Base-by-base conservation (phyloP, 1,140 invertebrate genomes). In the Papilio aristodemus region DNA sequence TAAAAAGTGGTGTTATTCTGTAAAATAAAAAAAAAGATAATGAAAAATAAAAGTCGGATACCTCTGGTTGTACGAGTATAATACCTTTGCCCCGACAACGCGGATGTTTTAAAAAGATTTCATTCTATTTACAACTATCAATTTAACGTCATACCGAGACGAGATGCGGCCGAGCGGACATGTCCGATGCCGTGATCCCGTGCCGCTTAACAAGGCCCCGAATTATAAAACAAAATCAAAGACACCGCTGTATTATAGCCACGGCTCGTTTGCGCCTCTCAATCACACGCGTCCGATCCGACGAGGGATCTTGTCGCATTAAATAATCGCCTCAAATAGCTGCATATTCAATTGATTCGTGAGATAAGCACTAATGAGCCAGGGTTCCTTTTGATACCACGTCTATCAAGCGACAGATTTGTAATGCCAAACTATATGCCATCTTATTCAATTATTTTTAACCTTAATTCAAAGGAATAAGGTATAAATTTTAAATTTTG, bases 291-390 rank as follows among this genome's bases (percentile, higher is more conserved):
- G 73, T 69, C 75, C 72, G 77, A 79, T 76, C 71, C 70, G 39
- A 57, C 58, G 68, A 69, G 71, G 68, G 71, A 74, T 69, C 71
- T 71, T 77, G 71, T 77, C 75, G 67, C 71, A 77, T 75, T 77
- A 75, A 68, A 70, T 71, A 72, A 74, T 71, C 59, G 67, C 67
- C 54, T 59, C 57, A 68, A 67, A 73, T 71, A 67, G 60, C 58
- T 62, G 68, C 54, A 72, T 79, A 75, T 74, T n/a, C 78, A 81
- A 81, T 81, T 81, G 79, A 84, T 79, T 75, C 70, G 67, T 73
- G 72, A 71, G 69, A 71, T 78, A 76, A 78, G 73, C 77, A 79
- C 77, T 81, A 83, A 83, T 83, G 75, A 82, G 80, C 37, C 71
- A 68, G 70, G 67, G 74, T 76, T 76, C 68, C 76, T 76, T 75